Evolutionary conservation across 1,140 invertebrate species (phyloP), one percentile per base, ranked within the genome.

Genomic region (Bicyclus anynana): DNA sequence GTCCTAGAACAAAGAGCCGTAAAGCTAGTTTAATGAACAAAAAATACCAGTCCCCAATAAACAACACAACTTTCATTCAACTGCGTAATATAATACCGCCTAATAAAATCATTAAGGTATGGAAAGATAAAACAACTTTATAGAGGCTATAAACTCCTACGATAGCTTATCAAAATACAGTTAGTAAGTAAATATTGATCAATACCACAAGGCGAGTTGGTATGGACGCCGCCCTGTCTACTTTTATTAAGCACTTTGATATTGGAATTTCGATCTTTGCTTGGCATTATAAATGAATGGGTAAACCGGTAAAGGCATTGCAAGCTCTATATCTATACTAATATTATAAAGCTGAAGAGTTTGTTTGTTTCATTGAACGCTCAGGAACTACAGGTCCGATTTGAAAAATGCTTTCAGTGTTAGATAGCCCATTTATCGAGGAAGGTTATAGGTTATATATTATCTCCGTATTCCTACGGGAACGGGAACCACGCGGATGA

Each of bases 101-200:
- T 29, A 44, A 44, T 27, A 27, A 53, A 42, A 44, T 23, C 23
- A 53, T 53, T 44, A 29, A 18, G 14, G 38, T 7, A 29, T 10
- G 14, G 37, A 44, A 44, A 44, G 21, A 23, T 52, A 40, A 52
- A 35, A 35, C 52, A 62, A 18, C 29, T 63, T 58, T 62, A 58
- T 50, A 62, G 27, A 21, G 50, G 38, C 27, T 51, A 54, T 57
- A 57, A 57, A 63, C 62, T 51, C 62, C 51, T 47, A 59, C 51
- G 60, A 38, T 51, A 48, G 14, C 23, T 51, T 64, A 54, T 59
- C 56, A 64, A 53, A 54, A 59, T 57, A 62, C 44, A 53, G 60
- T 57, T 62, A 53, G n/a, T 18, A 40, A 57, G 40, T 50, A 59
- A 64, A 64, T 54, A 64, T 48, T 61, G 59, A 46, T 51, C 59